Base-by-base conservation (phyloP, 2,113 vertebrate species). In the Myiagra hebetior region DNA sequence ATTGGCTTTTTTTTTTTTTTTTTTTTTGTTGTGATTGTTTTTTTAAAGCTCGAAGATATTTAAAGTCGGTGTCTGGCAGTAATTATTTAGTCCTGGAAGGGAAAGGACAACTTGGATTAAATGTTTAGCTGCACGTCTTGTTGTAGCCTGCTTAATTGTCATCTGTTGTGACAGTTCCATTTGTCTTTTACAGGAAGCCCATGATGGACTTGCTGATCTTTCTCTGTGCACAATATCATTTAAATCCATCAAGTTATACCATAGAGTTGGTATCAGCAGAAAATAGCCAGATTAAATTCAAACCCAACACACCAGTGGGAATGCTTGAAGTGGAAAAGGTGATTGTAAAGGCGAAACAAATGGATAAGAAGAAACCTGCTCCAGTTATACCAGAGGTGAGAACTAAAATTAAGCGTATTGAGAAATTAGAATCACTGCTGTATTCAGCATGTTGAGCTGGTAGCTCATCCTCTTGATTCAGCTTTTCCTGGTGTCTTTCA, bases 131-230 rank as follows among this genome's bases (percentile, higher is more conserved):
- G 30, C 44, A 37, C 0, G 0, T 60, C 82, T 88, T 94, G 33
- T 77, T 74, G 46, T 41, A 72, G 37, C 17, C 30, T 94, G 41
- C 67, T 59, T 87, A 89, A 93, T 91, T 94, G 60, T 91, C 30
- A n/a, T 69, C 37, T 84, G 11, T 85, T 87, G 53, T 89, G 72
- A 94, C 18, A 44, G 28, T 87, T 41, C 92, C 63, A 52, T 93
- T 90, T 97, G 23, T 96, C 52, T 97, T 96, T 98, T 98, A 74
- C 97, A 99, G 99, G 97, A 99, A 99, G 96, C 99, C 99, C 42
- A 98, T 99, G 95, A 99, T 99, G 99, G 99, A 99, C 97, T 98
- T 99, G 57, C 88, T 99, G 74, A 98, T 99, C 87, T 99, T 98
- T 79, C 98, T 99, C 60, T 99, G 99, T 95, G 99, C 98, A 42